Conservation (phyloP, 2,797 vertebrate species). For the Gastrophryne carolinensis region DNA sequence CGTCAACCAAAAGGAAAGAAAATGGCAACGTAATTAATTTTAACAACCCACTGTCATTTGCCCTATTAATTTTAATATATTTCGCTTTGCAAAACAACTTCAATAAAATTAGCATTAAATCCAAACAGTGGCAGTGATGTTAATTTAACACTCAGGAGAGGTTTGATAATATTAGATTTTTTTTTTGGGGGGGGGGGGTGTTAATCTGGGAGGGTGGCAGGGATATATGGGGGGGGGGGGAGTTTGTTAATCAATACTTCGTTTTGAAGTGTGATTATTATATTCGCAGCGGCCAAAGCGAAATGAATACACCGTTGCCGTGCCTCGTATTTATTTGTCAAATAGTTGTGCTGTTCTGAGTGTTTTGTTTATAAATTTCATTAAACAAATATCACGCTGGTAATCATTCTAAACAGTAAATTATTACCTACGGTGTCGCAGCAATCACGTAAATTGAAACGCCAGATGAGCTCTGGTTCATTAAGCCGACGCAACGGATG, state of each 20-base stretch:
- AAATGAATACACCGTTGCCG: background rate
- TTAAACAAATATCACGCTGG: constrained; percentile 45
- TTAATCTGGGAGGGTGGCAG: background rate
- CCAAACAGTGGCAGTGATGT: constrained; percentile 38
- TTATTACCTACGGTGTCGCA: constrained; percentile 34
- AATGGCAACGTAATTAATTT: constrained; percentile 52
- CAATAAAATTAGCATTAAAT: constrained; percentile 36
- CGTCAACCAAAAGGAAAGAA: constrained; percentile 48
- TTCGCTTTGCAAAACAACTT: constrained; percentile 28
- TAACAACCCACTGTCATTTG: constrained; percentile 50
- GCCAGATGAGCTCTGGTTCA: constrained; percentile 44
- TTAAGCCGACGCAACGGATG: constrained; percentile 23
- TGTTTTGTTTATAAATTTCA: constrained; percentile 34
- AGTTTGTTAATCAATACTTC: no score
- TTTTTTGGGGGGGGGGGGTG: background rate
- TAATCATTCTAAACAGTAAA: constrained; percentile 42
- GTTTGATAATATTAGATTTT: constrained; percentile 25
- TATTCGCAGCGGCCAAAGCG: no score
- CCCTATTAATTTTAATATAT: constrained; percentile 47
- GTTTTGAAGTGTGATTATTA: no score
- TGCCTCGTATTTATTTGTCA: constrained; percentile 4
- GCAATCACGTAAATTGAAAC: constrained; percentile 44
- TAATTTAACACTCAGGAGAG: constrained; percentile 24
- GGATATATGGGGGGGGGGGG: background rate
- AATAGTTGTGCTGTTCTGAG: constrained; percentile 10